These are phyloP conservation scores for Osedax fenrisi DNA, from an alignment of 2,888 invertebrate species.

Conservation along the genomic window DNA sequence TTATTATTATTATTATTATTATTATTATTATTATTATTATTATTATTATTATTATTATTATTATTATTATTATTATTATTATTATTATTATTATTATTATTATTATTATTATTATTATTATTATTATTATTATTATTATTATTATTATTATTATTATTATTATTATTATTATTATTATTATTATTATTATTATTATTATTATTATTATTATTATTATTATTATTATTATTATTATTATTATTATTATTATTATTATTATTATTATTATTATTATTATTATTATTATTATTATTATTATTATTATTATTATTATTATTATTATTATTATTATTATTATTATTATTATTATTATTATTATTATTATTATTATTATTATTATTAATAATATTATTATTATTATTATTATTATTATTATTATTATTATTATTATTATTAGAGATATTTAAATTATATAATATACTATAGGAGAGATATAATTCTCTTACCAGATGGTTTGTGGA, in stretches of 20 bases:
- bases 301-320: conserved; percentile 16
- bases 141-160: neutral
- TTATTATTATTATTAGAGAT: conserved; percentile 9
- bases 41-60: too few relatives aligned
- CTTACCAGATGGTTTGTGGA: too few relatives aligned
- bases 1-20: too few relatives aligned
- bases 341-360: conserved; percentile 13
- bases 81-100: too few relatives aligned
- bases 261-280: conserved; percentile 16
- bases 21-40: too few relatives aligned
- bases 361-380: conserved; percentile 14
- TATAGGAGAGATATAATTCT: too few relatives aligned
- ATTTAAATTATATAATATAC: too few relatives aligned
- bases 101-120: neutral
- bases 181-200: neutral
- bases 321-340: conserved; percentile 13
- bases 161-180: neutral
- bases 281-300: conserved; percentile 16
- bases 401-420: conserved; percentile 16
- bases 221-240: neutral
- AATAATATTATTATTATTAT: conserved; percentile 12
- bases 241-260: conserved; percentile 2
- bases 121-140: neutral
- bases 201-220: neutral
- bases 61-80: too few relatives aligned